Conservation (phyloP, 2,797 vertebrate genomes). For the Geotrypetes seraphini region DNA sequence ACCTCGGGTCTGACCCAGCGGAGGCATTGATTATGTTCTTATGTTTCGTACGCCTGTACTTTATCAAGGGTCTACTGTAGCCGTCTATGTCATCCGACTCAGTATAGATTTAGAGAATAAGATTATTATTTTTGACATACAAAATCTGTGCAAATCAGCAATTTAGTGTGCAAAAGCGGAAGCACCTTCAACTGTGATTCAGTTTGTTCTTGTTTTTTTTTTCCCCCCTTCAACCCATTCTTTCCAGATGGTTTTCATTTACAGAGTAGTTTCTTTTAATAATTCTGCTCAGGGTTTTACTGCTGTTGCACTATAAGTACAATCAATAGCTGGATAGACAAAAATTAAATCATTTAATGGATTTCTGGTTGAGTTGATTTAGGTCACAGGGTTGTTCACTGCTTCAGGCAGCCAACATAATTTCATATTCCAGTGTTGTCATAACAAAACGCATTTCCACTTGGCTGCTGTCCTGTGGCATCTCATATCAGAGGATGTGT, state of each 20-base stretch:
- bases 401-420: constrained; percentile 22
- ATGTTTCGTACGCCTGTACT: no score
- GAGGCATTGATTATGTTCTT: no score
- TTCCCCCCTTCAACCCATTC: no score
- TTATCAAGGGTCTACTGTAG: no score
- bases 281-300: constrained; percentile 33
- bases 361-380: constrained; percentile 54
- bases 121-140: constrained; percentile 49
- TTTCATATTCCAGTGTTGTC: constrained; percentile 22
- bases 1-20: no score
- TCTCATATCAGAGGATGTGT: constrained; percentile 2
- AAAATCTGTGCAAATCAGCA: constrained; percentile 35
- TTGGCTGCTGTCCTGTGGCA: constrained; percentile 2
- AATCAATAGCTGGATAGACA: constrained; percentile 50
- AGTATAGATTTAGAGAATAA: no score
- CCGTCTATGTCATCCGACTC: no score
- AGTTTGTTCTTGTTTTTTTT: constrained; percentile 48
- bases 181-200: constrained; percentile 37
- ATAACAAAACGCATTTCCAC: constrained; percentile 20
- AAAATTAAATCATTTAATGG: constrained; percentile 60
- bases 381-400: constrained; percentile 25
- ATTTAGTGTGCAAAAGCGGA: constrained; percentile 31
- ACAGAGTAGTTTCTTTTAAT: constrained; percentile 22
- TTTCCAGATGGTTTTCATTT: constrained; percentile 30
- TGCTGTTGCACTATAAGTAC: constrained; percentile 18